Evolutionary conservation across 2,797 vertebrate species (phyloP), one percentile per base, ranked within the genome.

Genomic region (Onychomys arenicola): DNA sequence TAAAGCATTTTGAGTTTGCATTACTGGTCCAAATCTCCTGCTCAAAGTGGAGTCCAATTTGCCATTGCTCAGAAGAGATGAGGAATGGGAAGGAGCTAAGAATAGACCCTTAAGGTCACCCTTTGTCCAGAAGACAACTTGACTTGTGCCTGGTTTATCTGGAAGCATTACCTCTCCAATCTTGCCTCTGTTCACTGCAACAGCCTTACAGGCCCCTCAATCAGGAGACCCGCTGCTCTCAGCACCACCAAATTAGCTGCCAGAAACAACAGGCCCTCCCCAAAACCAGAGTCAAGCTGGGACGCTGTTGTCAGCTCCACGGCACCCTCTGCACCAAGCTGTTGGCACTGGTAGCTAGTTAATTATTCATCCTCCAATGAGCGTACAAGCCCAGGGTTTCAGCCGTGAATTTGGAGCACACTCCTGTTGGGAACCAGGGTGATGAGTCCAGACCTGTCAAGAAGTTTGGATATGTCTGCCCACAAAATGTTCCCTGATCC

Each of bases 391-490:
- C 93, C 37, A 12, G 93, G 82, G 78, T 94, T 96, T 90, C 86
- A 92, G 59, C 94, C 94, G 34, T 59, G 75, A 52, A 87, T 90
- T 73, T 85, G 90, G 96, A 97, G 82, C 85, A 95, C 32, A 13
- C 83, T 65, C 84, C 23, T 67, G 63, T 71, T 78, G 93, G 89
- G 49, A 83, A 85, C 89, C 91, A 49, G 90, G 65, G 80, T 97
- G 86, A 96, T 92, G 94, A 97, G 96, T 96, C 96, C 96, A 96
- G 92, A 93, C 89, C 95, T 92, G 97, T 96, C 89, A 78, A 92
- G 95, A 96, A 96, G 91, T 96, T 91, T 94, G 93, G 92, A 91
- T 91, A 86, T 84, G 43, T 96, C 96, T 96, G 84, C 95, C 97
- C 95, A 94, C 93, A 94, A 37, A 95, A 82, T 65, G 67, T 94